phyloP scores from a whole-genome alignment of 2,113 vertebrate species.

The Tympanuchus pallidicinctus region DNA sequence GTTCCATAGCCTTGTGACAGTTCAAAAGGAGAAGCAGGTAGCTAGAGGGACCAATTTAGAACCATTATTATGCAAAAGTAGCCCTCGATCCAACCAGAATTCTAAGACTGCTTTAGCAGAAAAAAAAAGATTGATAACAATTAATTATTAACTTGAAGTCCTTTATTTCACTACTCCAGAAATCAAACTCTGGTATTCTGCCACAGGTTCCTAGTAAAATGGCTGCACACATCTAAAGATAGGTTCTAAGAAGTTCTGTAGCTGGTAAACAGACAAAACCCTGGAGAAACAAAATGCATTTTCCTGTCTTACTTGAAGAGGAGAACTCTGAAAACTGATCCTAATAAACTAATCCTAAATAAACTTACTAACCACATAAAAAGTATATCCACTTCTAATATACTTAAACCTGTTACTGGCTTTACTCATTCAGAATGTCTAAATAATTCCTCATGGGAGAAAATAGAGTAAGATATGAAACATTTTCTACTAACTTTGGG shows the following conservation, averaged over 20 bases:
- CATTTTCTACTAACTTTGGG: not conserved
- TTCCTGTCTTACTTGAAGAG: not conserved
- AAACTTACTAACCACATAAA: not conserved
- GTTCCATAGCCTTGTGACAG: too few relatives aligned
- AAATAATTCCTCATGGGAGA: not conserved
- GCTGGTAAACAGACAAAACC: not conserved
- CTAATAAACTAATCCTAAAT: not conserved
- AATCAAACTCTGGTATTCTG: not conserved
- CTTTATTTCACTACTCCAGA: not conserved
- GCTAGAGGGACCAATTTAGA: not conserved
- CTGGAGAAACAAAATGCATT: not conserved
- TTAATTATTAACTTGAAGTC: not conserved
- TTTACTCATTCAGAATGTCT: not conserved
- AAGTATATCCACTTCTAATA: not conserved
- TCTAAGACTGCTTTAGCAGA: not conserved
- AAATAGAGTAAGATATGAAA: not conserved
- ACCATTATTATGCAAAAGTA: not conserved
- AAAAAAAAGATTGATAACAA: not conserved
- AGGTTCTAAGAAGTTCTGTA: not conserved
- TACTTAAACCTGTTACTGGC: not conserved
- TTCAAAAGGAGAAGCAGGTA: too few relatives aligned
- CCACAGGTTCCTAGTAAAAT: not conserved
- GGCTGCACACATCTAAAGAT: not conserved
- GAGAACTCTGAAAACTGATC: not conserved
- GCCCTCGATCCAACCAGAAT: not conserved